A percentile compares a stretch with the other conserved stretches of the same genome.
These are phyloP conservation scores for Cirrhinus mrigala DNA, from an alignment of 2,797 vertebrate species.

Conservation along the genomic window DNA sequence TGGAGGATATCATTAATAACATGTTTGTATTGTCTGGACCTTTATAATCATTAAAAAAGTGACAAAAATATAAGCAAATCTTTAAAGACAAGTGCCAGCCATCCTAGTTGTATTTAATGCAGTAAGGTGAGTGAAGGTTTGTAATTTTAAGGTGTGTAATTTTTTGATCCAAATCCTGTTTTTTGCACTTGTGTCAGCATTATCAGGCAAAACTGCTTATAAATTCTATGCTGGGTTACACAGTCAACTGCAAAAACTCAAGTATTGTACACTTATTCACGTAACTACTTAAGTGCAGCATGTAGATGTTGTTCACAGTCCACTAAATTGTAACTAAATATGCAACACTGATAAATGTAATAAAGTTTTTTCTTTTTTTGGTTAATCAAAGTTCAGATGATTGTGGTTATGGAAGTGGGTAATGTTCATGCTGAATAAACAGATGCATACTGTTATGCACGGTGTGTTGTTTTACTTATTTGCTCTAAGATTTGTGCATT, in stretches of 20 bases:
- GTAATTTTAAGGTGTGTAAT: neutral
- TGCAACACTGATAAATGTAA: neutral
- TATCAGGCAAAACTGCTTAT: constrained; percentile 1
- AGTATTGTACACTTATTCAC: neutral
- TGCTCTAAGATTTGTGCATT: neutral
- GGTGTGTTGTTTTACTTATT: neutral
- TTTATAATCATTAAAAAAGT: neutral
- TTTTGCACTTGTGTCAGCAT: neutral
- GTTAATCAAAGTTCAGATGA: neutral
- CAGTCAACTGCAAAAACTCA: neutral
- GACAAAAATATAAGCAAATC: neutral
- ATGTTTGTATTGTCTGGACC: constrained; percentile 9
- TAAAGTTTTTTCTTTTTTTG: neutral
- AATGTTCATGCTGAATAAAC: constrained; percentile 35
- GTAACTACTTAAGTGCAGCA: neutral
- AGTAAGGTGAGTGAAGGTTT: neutral
- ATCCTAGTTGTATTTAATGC: neutral
- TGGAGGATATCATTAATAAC: neutral
- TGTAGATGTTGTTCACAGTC: neutral
- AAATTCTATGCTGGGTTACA: neutral
- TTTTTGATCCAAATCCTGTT: neutral
- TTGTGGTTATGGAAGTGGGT: neutral
- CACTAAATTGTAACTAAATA: neutral
- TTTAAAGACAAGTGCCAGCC: neutral
- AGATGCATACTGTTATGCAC: neutral